Evolutionary conservation across 2,113 vertebrate genomes (phyloP).

Genomic region (Oncorhynchus nerka): DNA sequence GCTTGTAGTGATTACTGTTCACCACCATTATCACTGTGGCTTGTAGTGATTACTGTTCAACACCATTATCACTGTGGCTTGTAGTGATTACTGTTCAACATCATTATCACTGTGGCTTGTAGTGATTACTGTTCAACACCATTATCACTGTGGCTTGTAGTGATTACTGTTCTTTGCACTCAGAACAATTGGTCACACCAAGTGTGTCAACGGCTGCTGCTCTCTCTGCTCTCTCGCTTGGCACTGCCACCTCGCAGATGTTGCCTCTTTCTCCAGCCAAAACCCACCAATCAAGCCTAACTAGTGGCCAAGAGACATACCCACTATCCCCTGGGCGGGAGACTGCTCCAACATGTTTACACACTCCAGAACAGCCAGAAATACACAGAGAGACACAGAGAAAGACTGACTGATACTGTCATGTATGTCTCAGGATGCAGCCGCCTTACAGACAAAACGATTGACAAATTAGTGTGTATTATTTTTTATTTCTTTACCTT

Average conservation of each 20-base stretch:
- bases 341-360: constrained; percentile 11
- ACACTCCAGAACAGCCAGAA: too few species aligned
- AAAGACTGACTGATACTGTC: neutral
- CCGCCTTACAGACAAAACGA: constrained; percentile 13
- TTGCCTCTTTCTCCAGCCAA: constrained; percentile 63
- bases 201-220: constrained; percentile 26
- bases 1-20: too few species aligned
- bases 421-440: constrained; percentile 28
- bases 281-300: constrained; percentile 68
- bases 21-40: too few species aligned
- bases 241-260: constrained; percentile 69
- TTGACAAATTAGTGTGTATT: too few species aligned
- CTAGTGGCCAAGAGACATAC: constrained; percentile 56
- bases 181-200: constrained; percentile 66
- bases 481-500: too few species aligned
- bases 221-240: constrained; percentile 56
- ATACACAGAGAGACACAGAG: neutral
- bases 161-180: constrained; percentile 64
- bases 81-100: too few species aligned
- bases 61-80: too few species aligned
- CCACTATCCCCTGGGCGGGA: constrained; percentile 38
- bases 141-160: too few species aligned
- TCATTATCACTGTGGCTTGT: too few species aligned
- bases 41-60: too few species aligned
- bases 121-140: too few species aligned